Base-by-base conservation (phyloP, 2,888 invertebrate species). In the Brachyopa scutellaris region DNA sequence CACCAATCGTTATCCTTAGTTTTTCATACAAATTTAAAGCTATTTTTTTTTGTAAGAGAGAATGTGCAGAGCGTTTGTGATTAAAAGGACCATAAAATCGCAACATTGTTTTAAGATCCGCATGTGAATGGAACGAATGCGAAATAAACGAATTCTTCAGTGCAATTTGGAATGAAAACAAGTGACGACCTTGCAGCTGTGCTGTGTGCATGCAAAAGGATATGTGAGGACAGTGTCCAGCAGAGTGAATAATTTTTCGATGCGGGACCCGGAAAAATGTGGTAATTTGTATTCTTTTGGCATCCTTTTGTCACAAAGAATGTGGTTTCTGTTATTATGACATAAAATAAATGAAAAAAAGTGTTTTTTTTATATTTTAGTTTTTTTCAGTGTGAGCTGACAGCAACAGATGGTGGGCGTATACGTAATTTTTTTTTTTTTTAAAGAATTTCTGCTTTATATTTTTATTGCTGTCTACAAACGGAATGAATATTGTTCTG, bases 291-390 rank as follows among this genome's bases (percentile, higher is more conserved):
- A 62, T 38, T 53, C 72, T 17, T 36, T 45, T 53, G 33, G 26
- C 53, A 62, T 61, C 45, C 66, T 51, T 66, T 66, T 53, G 72
- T 62, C 45, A 64, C 53, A 17, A 11, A 45, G 53, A 49, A 62
- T 55, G 15, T n/a, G 13, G 53, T 62, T 72, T 62, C n/a, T n/a
- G n/a, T 53, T 62, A 72, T 62, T 36, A 53, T 9, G 13, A 49
- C 19, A 53, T 45, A 64, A 55, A 73, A 62, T 13, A 45, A 45
- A 62, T 36, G 36, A 23, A 40, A 36, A 33, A 29, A 4, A 47
- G 11, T 11, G 8, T 19, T n/a, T 4, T 42, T 17, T 33, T 21
- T 33, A 4, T 8, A 15, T 23, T 23, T 38, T 17, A 8, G 2
- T n/a, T n/a, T n/a, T n/a, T n/a, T n/a, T n/a, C n/a, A n/a, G n/a